Evolutionary conservation across 1,140 invertebrate genomes (phyloP).

Genomic region (Cephus cinctus): DNA sequence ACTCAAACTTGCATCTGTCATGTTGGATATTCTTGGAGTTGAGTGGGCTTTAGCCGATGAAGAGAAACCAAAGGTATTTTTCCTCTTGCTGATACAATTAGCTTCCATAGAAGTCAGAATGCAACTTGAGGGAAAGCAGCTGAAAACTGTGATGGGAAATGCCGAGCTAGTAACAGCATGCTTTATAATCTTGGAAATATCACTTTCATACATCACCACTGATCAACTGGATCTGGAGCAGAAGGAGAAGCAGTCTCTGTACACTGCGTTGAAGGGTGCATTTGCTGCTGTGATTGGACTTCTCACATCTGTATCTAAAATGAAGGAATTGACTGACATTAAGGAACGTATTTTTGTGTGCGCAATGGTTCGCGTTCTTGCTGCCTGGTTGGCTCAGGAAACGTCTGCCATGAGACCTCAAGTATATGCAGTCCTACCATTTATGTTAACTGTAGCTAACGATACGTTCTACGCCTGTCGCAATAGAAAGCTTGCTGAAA

Average conservation of each 20-base stretch:
- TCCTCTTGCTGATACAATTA: conserved; percentile 81
- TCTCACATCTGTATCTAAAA: conserved; percentile 70
- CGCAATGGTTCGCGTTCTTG: conserved; percentile 79
- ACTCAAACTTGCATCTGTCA: conserved; percentile 75
- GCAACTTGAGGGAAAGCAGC: conserved; percentile 82
- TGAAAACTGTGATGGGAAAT: conserved; percentile 75
- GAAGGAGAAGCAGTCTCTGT: conserved; percentile 87
- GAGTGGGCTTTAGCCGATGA: conserved; percentile 80
- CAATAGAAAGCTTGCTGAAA: conserved; percentile 64
- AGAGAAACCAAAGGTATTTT: conserved; percentile 77
- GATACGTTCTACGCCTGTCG: conserved; percentile 77
- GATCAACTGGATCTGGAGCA: conserved; percentile 82
- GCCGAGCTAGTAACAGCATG: conserved; percentile 78
- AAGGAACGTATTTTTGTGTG: conserved; percentile 76
- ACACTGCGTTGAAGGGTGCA: conserved; percentile 86
- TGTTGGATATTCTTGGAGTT: conserved; percentile 78
- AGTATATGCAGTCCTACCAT: conserved; percentile 76
- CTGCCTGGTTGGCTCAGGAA: conserved; percentile 89
- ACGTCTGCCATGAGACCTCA: conserved; percentile 84
- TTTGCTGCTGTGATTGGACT: conserved; percentile 80
- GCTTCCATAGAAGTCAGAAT: conserved; percentile 90
- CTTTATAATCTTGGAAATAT: conserved; percentile 80
- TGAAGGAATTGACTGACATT: conserved; percentile 64
- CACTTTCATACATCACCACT: conserved; percentile 76
- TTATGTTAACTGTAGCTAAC: conserved; percentile 75